Base-by-base conservation (phyloP, 2,888 invertebrate genomes). In the Hartigia nigra region DNA sequence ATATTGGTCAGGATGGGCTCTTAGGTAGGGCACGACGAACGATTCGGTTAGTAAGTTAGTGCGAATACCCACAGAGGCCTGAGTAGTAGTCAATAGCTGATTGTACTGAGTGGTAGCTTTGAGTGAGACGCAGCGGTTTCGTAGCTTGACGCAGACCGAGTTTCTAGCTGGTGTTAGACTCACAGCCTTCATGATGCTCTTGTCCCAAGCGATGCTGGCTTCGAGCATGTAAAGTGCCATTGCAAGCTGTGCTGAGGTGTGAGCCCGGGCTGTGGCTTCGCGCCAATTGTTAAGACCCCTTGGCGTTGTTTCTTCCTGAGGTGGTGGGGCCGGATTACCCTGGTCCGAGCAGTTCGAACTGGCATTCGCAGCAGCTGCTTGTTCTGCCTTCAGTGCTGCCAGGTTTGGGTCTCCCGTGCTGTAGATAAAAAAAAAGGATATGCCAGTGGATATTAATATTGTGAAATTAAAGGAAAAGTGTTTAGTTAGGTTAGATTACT, bases 171-270 rank as follows among this genome's bases (percentile, higher is more conserved):
- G 87, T 86, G 88, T 89, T 87, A 87, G 91, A 96, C 97, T 95
- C 94, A 98, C 98, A 93, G 98, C 99, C 94, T 98, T 98, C 98
- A 99, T 98, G 90, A 98, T 97, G 93, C 98, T 98, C 93, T 98
- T 98, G 93, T 99, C 99, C 99, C 99, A 99, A 70, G 98, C 98
- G 87, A 99, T 97, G 90, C 96, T 96, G 3, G 96, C 95, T 91
- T 98, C 98, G 84, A 99, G 93, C 87, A 97, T 96, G 88, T 97
- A 96, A 80, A 98, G 93, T 86, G 97, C 96, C 95, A 98, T 96
- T 34, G 97, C 96, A 35, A 99, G 93, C 90, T 99, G 98, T 0
- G 98, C 97, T 0, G 98, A 95, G 0, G 98, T 98, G 87, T 95
- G 95, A 74, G 97, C 96, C 76, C 96, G 95, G 1, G 95, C 93